Conservation (phyloP, 2,888 invertebrate species). For the Oscheius sp. region DNA sequence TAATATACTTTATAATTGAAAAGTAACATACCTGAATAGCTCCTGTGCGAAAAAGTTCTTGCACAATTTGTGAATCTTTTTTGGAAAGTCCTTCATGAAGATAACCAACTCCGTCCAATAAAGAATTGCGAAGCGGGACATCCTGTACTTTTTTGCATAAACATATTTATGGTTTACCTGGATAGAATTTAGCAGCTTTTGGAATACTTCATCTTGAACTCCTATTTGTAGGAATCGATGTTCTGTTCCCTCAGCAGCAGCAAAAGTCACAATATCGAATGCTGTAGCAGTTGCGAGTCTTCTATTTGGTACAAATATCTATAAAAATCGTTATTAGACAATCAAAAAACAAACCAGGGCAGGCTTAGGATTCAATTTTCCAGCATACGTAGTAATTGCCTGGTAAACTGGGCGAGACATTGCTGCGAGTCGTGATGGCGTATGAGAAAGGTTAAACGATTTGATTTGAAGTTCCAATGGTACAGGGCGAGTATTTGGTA, state of each 20-base stretch:
- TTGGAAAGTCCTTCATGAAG: constrained; percentile 90
- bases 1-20: neutral
- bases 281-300: constrained; percentile 80
- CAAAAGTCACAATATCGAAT: constrained; percentile 91
- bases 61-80: constrained; percentile 87
- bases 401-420: constrained; percentile 98
- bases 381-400: constrained; percentile 77
- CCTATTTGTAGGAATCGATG: constrained; percentile 83
- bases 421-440: constrained; percentile 90
- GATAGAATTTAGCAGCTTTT: constrained; percentile 79
- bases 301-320: constrained; percentile 82
- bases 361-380: constrained; percentile 77
- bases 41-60: constrained; percentile 89
- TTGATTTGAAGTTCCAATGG: constrained; percentile 93
- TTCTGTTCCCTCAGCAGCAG: constrained; percentile 86
- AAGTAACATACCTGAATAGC: constrained; percentile 77
- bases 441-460: constrained; percentile 97
- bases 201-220: constrained; percentile 64
- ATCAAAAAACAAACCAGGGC: constrained; percentile 75
- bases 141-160: constrained; percentile 74
- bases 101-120: constrained; percentile 94
- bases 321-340: neutral
- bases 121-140: constrained; percentile 87
- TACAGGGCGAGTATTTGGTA: constrained; percentile 93
- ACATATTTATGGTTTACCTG: too few relatives aligned